A percentile compares a stretch with the other conserved stretches of the same genome.
Conservation (phyloP, 2,888 invertebrate species). For the Tridacna crocea region DNA sequence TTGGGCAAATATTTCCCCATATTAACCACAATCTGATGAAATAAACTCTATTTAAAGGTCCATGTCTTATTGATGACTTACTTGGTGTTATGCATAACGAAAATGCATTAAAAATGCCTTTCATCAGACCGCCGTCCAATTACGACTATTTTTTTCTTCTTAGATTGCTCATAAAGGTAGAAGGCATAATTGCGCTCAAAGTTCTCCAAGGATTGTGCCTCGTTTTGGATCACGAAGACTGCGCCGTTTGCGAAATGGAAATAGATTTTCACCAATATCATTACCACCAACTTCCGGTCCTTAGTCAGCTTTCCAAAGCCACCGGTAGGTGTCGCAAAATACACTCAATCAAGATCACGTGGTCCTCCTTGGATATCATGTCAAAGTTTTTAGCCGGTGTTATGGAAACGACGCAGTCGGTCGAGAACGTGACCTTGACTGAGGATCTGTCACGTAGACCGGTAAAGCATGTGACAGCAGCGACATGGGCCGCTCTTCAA, state of each 20-base stretch:
- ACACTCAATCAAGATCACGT: conserved; percentile 69
- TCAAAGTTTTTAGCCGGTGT: conserved; percentile 70
- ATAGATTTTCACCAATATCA: conserved; percentile 74
- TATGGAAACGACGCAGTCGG: conserved; percentile 55
- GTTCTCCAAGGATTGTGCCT: conserved; percentile 66
- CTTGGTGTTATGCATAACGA: no score
- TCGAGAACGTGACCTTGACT: conserved; percentile 64
- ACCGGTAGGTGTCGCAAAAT: conserved; percentile 66
- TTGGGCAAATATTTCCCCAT: no score
- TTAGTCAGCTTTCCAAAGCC: conserved; percentile 69
- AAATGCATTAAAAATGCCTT: no score
- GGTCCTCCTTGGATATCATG: conserved; percentile 74
- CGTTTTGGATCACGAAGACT: conserved; percentile 47
- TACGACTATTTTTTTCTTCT: neutral
- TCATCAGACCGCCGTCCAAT: no score
- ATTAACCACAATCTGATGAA: no score
- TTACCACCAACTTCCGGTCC: conserved; percentile 61
- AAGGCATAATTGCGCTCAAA: conserved; percentile 65
- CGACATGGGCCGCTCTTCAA: conserved; percentile 77
- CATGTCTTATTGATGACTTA: no score
- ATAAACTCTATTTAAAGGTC: no score
- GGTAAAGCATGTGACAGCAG: conserved; percentile 66
- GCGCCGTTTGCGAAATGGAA: conserved; percentile 71
- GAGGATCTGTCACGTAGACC: conserved; percentile 59
- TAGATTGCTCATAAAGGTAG: conserved; percentile 65